phyloP scores from a whole-genome alignment of 2,113 vertebrate genomes.

The Caloenas nicobarica region DNA sequence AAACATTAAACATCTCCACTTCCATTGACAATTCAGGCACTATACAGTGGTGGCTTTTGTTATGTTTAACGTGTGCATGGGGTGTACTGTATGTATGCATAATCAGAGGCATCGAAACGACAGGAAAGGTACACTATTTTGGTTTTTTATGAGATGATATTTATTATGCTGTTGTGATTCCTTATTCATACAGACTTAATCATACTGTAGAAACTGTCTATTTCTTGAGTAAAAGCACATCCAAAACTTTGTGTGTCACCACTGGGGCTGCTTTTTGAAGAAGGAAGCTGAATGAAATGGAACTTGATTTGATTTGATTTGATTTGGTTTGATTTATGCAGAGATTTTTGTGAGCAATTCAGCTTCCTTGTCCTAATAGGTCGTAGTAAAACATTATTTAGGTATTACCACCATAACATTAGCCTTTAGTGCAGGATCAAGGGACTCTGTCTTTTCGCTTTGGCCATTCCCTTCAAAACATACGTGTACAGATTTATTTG shows the following conservation, averaged over 20 bases:
- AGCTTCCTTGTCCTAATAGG: not conserved
- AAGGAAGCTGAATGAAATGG: not conserved
- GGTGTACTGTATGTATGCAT: slow-evolving; percentile 81
- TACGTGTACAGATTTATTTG: not conserved
- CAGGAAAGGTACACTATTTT: slow-evolving; percentile 85
- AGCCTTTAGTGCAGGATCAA: not conserved
- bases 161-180: not conserved
- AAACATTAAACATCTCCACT: slow-evolving; percentile 84
- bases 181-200: not conserved
- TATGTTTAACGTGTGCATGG: slow-evolving; percentile 85
- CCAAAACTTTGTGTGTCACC: not conserved
- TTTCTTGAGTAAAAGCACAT: not conserved
- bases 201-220: not conserved
- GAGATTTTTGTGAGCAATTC: not conserved
- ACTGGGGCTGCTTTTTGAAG: not conserved
- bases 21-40: slow-evolving; percentile 81
- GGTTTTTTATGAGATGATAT: not conserved
- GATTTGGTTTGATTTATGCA: not conserved
- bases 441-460: not conserved
- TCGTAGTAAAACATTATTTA: not conserved
- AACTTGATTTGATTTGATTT: not conserved
- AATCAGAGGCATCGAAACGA: slow-evolving; percentile 90
- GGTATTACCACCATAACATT: not conserved
- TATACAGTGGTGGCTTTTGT: slow-evolving; percentile 87
- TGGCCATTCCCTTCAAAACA: not conserved